phyloP scores from a whole-genome alignment of 2,888 invertebrate species.

The Andricus quercusramuli region DNA sequence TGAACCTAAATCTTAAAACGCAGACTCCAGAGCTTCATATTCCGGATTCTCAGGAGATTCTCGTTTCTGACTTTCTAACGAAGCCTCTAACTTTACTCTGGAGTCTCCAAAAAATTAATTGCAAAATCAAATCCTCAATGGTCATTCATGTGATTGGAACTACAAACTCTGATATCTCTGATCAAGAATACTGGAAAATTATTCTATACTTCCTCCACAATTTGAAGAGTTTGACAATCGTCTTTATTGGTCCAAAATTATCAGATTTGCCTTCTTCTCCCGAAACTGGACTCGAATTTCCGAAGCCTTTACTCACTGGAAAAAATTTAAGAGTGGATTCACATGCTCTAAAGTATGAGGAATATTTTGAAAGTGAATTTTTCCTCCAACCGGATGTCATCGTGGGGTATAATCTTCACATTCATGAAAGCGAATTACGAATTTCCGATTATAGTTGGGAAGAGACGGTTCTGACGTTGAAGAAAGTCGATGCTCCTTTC shows the following conservation, averaged over 20 bases:
- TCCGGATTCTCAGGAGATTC: no score
- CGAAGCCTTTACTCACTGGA: no score
- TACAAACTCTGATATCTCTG: not conserved
- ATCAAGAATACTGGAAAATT: constrained; percentile 3
- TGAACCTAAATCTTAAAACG: no score
- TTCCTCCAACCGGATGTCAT: not conserved
- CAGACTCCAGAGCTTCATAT: no score
- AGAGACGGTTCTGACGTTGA: not conserved
- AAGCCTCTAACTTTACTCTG: not conserved
- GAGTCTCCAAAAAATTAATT: not conserved
- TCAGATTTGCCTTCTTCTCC: not conserved
- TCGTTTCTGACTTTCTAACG: constrained; percentile 8
- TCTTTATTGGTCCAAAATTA: not conserved
- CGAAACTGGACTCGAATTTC: no score
- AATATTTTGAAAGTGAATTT: no score
- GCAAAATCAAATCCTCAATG: not conserved
- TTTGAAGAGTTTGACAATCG: not conserved
- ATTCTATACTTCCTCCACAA: not conserved
- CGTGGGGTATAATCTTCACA: not conserved
- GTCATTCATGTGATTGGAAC: not conserved
- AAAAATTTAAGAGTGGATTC: no score
- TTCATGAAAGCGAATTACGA: not conserved
- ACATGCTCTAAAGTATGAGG: no score
- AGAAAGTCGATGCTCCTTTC: not conserved
- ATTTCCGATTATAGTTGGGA: not conserved